These are phyloP conservation scores for Apamea monoglypha DNA, from an alignment of 2,888 invertebrate species.

Conservation along the genomic window DNA sequence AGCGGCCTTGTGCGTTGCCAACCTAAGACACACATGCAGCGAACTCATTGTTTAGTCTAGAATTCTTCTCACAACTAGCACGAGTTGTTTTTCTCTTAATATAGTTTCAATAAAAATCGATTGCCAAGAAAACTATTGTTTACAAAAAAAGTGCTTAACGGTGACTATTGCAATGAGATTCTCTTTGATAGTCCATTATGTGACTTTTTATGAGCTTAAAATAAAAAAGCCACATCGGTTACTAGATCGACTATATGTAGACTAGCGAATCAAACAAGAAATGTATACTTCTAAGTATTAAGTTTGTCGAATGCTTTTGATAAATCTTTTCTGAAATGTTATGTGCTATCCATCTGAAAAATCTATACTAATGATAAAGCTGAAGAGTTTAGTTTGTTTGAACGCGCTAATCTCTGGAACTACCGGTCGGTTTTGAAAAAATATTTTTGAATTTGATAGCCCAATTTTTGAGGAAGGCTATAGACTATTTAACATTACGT, in stretches of 20 bases:
- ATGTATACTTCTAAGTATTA: neutral
- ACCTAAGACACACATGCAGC: slow-evolving; percentile 24
- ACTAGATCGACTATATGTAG: slow-evolving; percentile 29
- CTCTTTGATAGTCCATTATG: slow-evolving; percentile 33
- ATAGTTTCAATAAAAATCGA: slow-evolving; percentile 50
- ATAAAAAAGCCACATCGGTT: slow-evolving; percentile 12
- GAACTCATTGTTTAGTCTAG: slow-evolving; percentile 60
- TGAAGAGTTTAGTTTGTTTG: neutral
- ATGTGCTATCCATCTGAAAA: neutral
- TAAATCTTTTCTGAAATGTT: neutral
- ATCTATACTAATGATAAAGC: neutral
- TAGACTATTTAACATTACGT: no score
- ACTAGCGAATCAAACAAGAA: neutral
- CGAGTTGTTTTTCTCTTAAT: slow-evolving; percentile 40
- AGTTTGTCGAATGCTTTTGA: slow-evolving; percentile 1
- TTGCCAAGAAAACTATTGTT: slow-evolving; percentile 51
- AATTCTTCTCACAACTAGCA: slow-evolving; percentile 46
- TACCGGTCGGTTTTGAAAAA: no score
- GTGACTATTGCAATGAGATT: slow-evolving; percentile 36
- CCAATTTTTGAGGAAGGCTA: neutral
- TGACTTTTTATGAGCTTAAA: slow-evolving; percentile 27
- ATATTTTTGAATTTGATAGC: neutral
- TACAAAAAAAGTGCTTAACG: slow-evolving; percentile 33
- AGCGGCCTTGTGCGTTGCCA: slow-evolving; percentile 4
- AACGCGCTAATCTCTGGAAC: no score